Percentiles rank a stretch among this genome's conserved stretches.
Conservation (phyloP, 2,888 invertebrate species). For the Chrysolina americana region DNA sequence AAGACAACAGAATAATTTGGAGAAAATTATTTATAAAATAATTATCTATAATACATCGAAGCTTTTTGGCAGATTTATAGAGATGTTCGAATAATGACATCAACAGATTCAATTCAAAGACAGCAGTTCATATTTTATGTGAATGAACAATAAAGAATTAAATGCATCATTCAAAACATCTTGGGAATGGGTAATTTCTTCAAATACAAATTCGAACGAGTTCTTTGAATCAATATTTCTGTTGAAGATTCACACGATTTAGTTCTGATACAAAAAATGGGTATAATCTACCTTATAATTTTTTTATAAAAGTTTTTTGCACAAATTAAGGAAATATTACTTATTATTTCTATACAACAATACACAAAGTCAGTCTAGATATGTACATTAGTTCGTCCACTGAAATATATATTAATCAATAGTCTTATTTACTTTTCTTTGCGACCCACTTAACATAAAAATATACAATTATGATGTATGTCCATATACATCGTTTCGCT, state of each 20-base stretch:
- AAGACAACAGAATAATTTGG: slow-evolving; percentile 12
- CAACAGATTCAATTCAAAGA: slow-evolving; percentile 31
- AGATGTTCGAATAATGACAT: slow-evolving; percentile 35
- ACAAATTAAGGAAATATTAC: slow-evolving; percentile 44
- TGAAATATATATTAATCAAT: slow-evolving; percentile 50
- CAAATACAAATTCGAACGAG: slow-evolving; percentile 17
- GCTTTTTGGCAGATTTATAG: slow-evolving; percentile 32
- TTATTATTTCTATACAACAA: slow-evolving; percentile 58
- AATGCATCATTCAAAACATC: slow-evolving; percentile 5
- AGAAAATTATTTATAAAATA: slow-evolving; percentile 24
- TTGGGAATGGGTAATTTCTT: slow-evolving; percentile 7
- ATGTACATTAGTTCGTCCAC: slow-evolving; percentile 61
- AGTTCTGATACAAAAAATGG: slow-evolving; percentile 44
- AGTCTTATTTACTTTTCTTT: slow-evolving; percentile 44
- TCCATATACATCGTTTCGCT: slow-evolving; percentile 40
- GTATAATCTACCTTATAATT: slow-evolving; percentile 43
- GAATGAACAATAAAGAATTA: slow-evolving; percentile 12
- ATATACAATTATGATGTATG: slow-evolving; percentile 37
- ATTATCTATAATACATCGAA: slow-evolving; percentile 21
- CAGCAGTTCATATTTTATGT: slow-evolving; percentile 4
- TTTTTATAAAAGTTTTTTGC: slow-evolving; percentile 48
- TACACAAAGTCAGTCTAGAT: slow-evolving; percentile 65
- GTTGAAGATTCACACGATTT: slow-evolving; percentile 16
- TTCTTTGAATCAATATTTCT: slow-evolving; percentile 38
- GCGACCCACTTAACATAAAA: slow-evolving; percentile 33